Evolutionary conservation across 2,113 vertebrate genomes (phyloP), one percentile per base, ranked within the genome.

Genomic region (Perca schrenkii): DNA sequence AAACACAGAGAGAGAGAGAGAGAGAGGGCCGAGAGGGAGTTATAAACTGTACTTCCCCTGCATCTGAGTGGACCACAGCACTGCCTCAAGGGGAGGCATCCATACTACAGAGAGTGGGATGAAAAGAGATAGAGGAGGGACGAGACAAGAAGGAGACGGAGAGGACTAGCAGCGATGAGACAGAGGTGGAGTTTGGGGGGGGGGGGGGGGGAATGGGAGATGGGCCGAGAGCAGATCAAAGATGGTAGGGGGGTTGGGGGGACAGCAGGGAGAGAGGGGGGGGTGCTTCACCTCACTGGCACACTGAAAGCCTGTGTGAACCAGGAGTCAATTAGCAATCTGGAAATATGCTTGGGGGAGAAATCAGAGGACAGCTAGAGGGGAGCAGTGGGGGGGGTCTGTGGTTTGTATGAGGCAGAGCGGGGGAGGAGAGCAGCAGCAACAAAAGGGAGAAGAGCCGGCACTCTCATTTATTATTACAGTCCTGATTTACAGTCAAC

Each of bases 311-410:
- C 84, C 78, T 40, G 40, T 88, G 87, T 85, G 84, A 91, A 93
- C 82, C 83, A 81, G 62, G 88, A 94, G 93, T 94, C 92, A 94
- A 94, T 94, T 92, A 93, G 84, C 91, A 92, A 92, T 93, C 82
- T 92, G 92, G 92, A 93, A 91, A 90, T 84, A 89, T 79, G 93
- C 91, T 93, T 87, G 77, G 64, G 85, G 69, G 83, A 43, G 86
- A 57, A 74, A 82, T 87, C 82, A 87, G 84, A 86, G 88, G 79
- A 87, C 86, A 89, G 82, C 63, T 62, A 71, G 60, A 83, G 81
- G 57, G 70, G 83, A 56, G 57, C 6, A 22, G 53, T 4, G 40
- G 54, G 11, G 36, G 40, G 8, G 8, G 8, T 2, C 8, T 40
- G 40, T 8, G 8, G 40, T 40, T 40, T 40, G 40, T 40, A 40